A percentile compares a stretch with the other conserved stretches of the same genome.
These are phyloP conservation scores for Helicoverpa armigera DNA, from an alignment of 1,140 invertebrate genomes.

Conservation along the genomic window DNA sequence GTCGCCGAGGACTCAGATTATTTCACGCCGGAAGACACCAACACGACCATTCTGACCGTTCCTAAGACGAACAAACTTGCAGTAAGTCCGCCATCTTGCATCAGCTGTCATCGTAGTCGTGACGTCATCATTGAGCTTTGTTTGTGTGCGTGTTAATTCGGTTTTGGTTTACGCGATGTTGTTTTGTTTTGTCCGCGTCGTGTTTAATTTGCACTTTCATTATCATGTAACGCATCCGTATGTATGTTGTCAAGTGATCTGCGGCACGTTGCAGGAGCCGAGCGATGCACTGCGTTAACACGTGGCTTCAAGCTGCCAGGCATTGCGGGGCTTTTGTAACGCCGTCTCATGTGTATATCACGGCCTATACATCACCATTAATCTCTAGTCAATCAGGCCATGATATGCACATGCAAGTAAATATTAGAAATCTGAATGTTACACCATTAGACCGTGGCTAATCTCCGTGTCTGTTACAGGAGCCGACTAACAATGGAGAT, in stretches of 20 bases:
- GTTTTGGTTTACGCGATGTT: slow-evolving; percentile 45
- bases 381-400: neutral
- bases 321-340: slow-evolving; percentile 46
- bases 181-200: slow-evolving; percentile 29
- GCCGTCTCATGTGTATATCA: slow-evolving; percentile 11
- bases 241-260: slow-evolving; percentile 5
- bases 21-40: slow-evolving; percentile 91
- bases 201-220: slow-evolving; percentile 43
- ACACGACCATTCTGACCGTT: slow-evolving; percentile 88
- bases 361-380: neutral
- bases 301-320: slow-evolving; percentile 20
- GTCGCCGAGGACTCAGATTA: slow-evolving; percentile 90
- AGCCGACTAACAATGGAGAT: slow-evolving; percentile 67
- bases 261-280: slow-evolving; percentile 28
- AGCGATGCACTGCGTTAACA: slow-evolving; percentile 41
- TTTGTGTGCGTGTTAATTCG: slow-evolving; percentile 48
- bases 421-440: neutral
- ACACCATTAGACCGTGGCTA: neutral
- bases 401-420: slow-evolving; percentile 15
- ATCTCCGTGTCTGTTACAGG: slow-evolving; percentile 69
- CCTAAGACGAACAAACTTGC: slow-evolving; percentile 67
- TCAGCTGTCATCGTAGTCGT: slow-evolving; percentile 50
- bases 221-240: slow-evolving; percentile 12
- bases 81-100: slow-evolving; percentile 65
- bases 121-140: slow-evolving; percentile 50